Conservation (phyloP, 2,113 vertebrate species). For the Calypte anna region DNA sequence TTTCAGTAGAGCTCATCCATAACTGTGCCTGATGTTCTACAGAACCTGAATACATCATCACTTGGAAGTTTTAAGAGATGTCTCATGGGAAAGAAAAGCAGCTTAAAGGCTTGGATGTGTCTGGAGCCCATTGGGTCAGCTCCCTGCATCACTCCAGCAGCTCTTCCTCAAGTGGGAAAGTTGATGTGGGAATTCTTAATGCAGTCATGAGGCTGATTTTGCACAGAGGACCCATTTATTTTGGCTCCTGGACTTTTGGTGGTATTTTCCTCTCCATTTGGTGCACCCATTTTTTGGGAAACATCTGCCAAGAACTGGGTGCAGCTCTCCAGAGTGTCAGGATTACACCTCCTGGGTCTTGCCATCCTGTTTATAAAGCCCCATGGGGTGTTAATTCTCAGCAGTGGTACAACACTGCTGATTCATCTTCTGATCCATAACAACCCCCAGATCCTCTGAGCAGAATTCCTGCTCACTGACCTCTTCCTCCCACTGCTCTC, state of each 20-base stretch:
- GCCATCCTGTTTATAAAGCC: not conserved
- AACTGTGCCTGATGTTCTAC: not conserved
- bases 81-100: not conserved
- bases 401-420: not conserved
- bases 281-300: not conserved
- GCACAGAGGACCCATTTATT: rapidly evolving
- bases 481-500: not conserved
- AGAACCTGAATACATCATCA: not conserved
- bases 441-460: not conserved
- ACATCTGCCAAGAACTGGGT: not conserved
- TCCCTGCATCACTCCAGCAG: not conserved
- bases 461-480: not conserved
- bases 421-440: not conserved
- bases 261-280: not conserved
- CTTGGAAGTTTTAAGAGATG: not conserved
- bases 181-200: not conserved
- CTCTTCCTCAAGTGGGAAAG: not conserved
- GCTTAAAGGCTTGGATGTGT: not conserved
- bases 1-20: not conserved
- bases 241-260: too few species aligned
- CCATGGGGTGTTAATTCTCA: not conserved
- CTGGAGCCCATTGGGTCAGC: not conserved
- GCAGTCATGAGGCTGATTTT: not conserved
- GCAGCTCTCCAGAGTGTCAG: not conserved
- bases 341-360: not conserved